phyloP scores from a whole-genome alignment of 2,113 vertebrate species.

The Cercopithecus mona region DNA sequence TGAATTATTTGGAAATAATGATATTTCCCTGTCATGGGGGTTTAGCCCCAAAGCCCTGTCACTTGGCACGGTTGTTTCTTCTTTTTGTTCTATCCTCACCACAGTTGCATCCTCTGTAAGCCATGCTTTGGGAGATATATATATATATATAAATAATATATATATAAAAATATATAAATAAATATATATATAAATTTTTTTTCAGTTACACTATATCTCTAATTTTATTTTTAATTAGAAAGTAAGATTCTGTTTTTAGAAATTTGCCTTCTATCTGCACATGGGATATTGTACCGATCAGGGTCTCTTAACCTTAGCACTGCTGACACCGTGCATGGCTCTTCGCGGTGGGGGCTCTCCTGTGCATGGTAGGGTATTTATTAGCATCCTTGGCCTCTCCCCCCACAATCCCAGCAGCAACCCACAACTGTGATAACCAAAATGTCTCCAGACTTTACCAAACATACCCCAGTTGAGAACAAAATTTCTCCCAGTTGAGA shows the following conservation, averaged over 20 bases:
- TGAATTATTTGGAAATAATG: background rate
- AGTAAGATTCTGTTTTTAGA: background rate
- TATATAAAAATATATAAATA: no score
- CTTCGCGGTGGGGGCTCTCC: background rate
- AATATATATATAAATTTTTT: background rate
- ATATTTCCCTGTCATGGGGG: background rate
- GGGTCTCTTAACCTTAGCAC: background rate
- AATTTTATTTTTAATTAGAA: background rate
- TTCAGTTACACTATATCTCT: background rate
- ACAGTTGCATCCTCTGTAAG: background rate
- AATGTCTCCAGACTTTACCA: background rate
- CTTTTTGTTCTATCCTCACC: background rate
- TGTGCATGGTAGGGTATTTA: rapidly evolving
- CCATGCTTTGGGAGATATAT: background rate
- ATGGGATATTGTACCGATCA: rapidly evolving
- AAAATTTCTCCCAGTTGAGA: background rate
- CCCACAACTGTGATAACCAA: background rate
- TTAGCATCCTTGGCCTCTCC: no score
- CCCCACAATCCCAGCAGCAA: no score
- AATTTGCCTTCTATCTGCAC: background rate
- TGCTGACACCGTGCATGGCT: rapidly evolving
- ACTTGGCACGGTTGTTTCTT: background rate
- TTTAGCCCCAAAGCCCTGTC: background rate
- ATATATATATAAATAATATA: no score
- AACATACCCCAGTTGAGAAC: background rate